Conservation (phyloP, 2,888 invertebrate species). For the Cephus runcator region DNA sequence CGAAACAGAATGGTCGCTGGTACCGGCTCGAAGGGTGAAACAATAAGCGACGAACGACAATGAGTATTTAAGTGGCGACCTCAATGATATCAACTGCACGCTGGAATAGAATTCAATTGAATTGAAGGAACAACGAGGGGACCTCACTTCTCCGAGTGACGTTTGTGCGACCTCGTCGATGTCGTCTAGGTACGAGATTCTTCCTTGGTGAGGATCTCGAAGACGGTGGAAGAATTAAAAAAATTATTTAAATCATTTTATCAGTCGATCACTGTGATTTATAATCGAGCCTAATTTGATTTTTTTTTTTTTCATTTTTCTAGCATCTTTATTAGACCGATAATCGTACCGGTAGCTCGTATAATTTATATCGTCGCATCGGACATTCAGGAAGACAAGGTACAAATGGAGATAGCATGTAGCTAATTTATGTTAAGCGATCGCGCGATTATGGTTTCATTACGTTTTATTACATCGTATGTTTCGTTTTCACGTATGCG, state of each 20-base stretch:
- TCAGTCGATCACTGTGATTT: neutral
- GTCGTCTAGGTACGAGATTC: slow-evolving; percentile 22
- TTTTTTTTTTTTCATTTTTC: neutral
- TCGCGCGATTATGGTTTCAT: slow-evolving; percentile 54
- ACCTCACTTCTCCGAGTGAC: slow-evolving; percentile 42
- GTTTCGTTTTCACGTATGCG: slow-evolving; percentile 1
- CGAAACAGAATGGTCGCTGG: slow-evolving; percentile 54
- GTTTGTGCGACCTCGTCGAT: slow-evolving; percentile 46
- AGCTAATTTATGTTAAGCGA: slow-evolving; percentile 50
- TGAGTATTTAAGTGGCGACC: slow-evolving; percentile 65
- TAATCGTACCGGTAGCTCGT: neutral
- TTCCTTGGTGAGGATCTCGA: slow-evolving; percentile 29
- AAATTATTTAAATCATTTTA: neutral
- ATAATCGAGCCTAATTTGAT: neutral
- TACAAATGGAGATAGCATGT: slow-evolving; percentile 54
- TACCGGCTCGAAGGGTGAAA: slow-evolving; percentile 60
- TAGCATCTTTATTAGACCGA: neutral
- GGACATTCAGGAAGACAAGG: slow-evolving; percentile 24
- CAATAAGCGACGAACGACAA: slow-evolving; percentile 65
- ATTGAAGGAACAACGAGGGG: slow-evolving; percentile 61
- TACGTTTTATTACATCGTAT: slow-evolving; percentile 28
- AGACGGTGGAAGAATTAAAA: neutral
- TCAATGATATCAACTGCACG: slow-evolving; percentile 65
- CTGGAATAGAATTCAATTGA: slow-evolving; percentile 65
- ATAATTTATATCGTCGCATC: neutral